Percentiles rank a stretch among this genome's conserved stretches.
These are phyloP conservation scores for Lithophane semibrunnea DNA, from an alignment of 2,888 invertebrate species.

Conservation along the genomic window DNA sequence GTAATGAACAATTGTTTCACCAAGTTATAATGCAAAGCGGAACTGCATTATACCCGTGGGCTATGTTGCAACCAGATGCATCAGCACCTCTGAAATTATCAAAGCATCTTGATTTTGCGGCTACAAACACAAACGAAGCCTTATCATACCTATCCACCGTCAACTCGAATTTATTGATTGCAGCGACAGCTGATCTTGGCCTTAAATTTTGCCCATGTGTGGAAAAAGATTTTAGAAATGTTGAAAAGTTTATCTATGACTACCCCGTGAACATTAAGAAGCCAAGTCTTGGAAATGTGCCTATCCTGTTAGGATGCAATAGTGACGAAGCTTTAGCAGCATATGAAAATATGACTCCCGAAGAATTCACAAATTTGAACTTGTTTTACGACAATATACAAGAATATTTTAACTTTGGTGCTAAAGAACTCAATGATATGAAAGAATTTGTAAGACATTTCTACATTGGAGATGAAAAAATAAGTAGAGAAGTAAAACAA, in stretches of 20 bases:
- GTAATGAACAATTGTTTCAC: slow-evolving; percentile 72
- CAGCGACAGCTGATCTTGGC: slow-evolving; percentile 60
- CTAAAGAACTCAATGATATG: slow-evolving; percentile 59
- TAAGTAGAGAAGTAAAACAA: background rate
- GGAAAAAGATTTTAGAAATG: slow-evolving; percentile 69
- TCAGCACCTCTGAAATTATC: slow-evolving; percentile 70
- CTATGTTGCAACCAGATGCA: slow-evolving; percentile 63
- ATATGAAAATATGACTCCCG: slow-evolving; percentile 46
- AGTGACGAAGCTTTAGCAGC: slow-evolving; percentile 63
- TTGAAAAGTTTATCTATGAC: slow-evolving; percentile 68
- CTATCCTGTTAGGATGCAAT: slow-evolving; percentile 71
- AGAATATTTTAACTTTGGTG: slow-evolving; percentile 66
- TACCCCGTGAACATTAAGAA: slow-evolving; percentile 66
- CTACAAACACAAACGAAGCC: slow-evolving; percentile 68
- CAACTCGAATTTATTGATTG: slow-evolving; percentile 70
- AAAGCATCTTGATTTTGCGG: slow-evolving; percentile 68
- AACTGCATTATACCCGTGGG: slow-evolving; percentile 61
- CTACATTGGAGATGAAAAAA: slow-evolving; percentile 68
- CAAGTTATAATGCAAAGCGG: slow-evolving; percentile 78
- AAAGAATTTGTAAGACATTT: slow-evolving; percentile 72
- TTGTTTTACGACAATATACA: slow-evolving; percentile 55
- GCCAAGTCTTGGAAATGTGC: slow-evolving; percentile 58
- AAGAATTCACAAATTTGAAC: slow-evolving; percentile 50
- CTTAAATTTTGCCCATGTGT: slow-evolving; percentile 70
- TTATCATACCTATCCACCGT: slow-evolving; percentile 71